Evolutionary conservation across 2,888 invertebrate species (phyloP).

Genomic region (Coelinius sp.): DNA sequence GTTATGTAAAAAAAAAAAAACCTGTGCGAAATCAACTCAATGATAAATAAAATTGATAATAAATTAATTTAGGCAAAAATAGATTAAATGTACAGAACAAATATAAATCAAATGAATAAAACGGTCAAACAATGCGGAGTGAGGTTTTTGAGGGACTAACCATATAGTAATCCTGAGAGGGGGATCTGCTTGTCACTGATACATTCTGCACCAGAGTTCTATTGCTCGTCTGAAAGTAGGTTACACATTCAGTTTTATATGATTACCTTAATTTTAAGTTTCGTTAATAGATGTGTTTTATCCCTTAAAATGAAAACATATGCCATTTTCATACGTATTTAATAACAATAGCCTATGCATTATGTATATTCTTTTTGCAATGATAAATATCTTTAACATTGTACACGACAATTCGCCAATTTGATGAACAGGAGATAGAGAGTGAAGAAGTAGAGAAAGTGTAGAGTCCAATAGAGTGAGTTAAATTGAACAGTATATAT

Average conservation of each 20-base stretch:
- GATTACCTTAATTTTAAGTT: constrained; percentile 58
- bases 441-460: neutral
- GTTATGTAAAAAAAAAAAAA: constrained; percentile 24
- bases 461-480: constrained; percentile 6
- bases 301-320: constrained; percentile 48
- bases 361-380: constrained; percentile 1
- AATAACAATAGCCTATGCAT: neutral
- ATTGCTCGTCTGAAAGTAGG: constrained; percentile 72
- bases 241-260: constrained; percentile 69
- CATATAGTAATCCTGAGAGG: constrained; percentile 72
- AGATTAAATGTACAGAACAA: constrained; percentile 39
- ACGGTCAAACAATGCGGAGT: constrained; percentile 71
- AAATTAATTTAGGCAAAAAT: constrained; percentile 38
- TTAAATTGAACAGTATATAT: constrained; percentile 4
- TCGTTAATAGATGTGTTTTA: constrained; percentile 23
- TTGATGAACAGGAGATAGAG: neutral
- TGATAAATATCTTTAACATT: constrained; percentile 10
- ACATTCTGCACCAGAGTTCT: constrained; percentile 72
- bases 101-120: constrained; percentile 52
- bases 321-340: constrained; percentile 47
- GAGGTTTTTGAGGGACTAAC: constrained; percentile 70
- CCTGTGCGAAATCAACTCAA: constrained; percentile 28
- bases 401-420: constrained; percentile 1
- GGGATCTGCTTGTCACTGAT: constrained; percentile 72
- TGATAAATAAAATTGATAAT: constrained; percentile 26